Base-by-base conservation (phyloP, 2,888 invertebrate genomes). In the Anorthoa munda region DNA sequence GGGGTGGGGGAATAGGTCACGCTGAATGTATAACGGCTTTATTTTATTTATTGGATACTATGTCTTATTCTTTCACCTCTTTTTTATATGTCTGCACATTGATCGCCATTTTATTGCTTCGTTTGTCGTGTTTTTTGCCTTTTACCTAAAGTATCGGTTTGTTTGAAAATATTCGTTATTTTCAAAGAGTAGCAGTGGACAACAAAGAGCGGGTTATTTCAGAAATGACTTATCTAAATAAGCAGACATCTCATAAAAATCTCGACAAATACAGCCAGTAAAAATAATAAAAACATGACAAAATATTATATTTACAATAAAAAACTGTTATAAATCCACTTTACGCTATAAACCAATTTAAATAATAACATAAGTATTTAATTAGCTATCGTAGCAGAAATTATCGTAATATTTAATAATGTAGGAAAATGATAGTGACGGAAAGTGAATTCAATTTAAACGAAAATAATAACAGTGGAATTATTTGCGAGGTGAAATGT, bases 401-500 rank as follows among this genome's bases (percentile, higher is more conserved):
- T 70, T 4, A 61, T 39, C 2, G 26, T 53, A 50, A 39, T 39
- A 39, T 39, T 39, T 51, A n/a, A 45, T 66, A 67, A 65, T 56
- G 12, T 39, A 66, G 59, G 56, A 58, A 71, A 80, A 81, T 66
- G 59, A 77, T 85, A 80, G 82, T 81, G 77, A 85, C 76, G 63
- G 65, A 5, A 82, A 83, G 79, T 75, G 72, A 82, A 86, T 85
- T 84, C 51, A 82, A 82, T 86, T 86, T 80, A 71, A 86, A 86
- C 81, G 83, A 88, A 85, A 88, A 90, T 89, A 90, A 90, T 89
- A 87, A 81, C 83, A 80, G 87, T 83, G 87, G 82, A 89, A 90
- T 91, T 89, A 92, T 92, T 92, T 93, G 90, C 84, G 88, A 85
- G 78, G 87, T 83, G 85, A 92, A 93, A 93, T 92, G 91, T 90